A percentile compares a stretch with the other conserved stretches of the same genome.
These are phyloP conservation scores for Cyclura pinguis DNA, from an alignment of 2,797 vertebrate species.

Conservation along the genomic window DNA sequence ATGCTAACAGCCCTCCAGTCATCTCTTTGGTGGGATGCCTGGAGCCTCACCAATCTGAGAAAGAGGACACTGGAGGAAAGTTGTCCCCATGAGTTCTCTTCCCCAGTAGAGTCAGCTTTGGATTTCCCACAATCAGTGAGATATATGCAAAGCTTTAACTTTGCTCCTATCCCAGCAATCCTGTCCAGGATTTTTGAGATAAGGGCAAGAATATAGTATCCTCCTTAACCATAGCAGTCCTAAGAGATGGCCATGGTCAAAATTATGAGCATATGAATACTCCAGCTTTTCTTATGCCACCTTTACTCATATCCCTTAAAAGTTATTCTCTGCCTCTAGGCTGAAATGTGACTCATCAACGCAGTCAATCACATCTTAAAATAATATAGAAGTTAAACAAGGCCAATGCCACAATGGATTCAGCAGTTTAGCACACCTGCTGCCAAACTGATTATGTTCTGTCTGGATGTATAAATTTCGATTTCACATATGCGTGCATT, in stretches of 20 bases:
- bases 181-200: no score
- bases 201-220: no score
- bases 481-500: conserved; percentile 63
- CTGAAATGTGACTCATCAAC: conserved; percentile 39
- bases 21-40: no score
- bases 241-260: not conserved
- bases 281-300: not conserved
- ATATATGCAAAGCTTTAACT: no score
- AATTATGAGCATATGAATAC: not conserved
- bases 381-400: conserved; percentile 62
- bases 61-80: not conserved
- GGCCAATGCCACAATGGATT: conserved; percentile 55
- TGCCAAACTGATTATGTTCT: conserved; percentile 68
- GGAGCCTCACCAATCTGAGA: no score
- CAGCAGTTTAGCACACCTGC: conserved; percentile 57
- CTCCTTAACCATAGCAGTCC: no score
- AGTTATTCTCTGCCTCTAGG: not conserved
- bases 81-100: not conserved
- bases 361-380: conserved; percentile 69
- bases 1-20: no score
- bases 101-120: not conserved
- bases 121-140: no score
- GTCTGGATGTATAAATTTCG: conserved; percentile 71
- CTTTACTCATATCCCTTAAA: not conserved
- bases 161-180: no score